These are phyloP conservation scores for Oligia fasciuncula DNA, from an alignment of 2,888 invertebrate species.

Conservation along the genomic window DNA sequence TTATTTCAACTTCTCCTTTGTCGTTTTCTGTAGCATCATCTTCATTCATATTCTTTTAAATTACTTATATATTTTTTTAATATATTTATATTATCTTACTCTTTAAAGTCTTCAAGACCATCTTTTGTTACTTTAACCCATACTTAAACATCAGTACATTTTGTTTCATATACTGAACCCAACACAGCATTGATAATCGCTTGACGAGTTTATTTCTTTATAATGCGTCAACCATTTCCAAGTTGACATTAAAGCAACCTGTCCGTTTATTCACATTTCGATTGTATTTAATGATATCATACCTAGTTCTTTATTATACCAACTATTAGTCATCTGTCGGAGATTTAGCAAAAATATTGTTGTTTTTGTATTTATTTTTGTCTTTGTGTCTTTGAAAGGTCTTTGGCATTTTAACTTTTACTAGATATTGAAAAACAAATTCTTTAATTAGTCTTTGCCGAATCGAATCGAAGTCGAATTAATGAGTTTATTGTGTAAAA, in stretches of 20 bases:
- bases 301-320: conserved; percentile 37
- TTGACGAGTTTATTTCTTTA: conserved; percentile 57
- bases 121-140: neutral
- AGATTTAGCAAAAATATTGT: conserved; percentile 17
- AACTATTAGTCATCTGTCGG: conserved; percentile 19
- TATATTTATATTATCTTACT: neutral
- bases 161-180: conserved; percentile 49
- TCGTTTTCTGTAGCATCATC: no score
- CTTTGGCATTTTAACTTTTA: conserved; percentile 22
- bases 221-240: conserved; percentile 56
- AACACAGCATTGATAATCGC: neutral
- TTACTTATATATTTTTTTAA: no score
- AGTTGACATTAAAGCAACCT: conserved; percentile 61
- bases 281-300: conserved; percentile 50
- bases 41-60: no score
- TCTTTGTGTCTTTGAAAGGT: conserved; percentile 8
- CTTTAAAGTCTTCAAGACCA: neutral
- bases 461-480: neutral
- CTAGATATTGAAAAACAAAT: neutral
- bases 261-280: conserved; percentile 54
- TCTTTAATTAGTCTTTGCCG: neutral
- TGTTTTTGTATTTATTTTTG: neutral
- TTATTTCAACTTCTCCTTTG: no score
- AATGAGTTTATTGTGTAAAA: neutral
- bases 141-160: neutral